Base-by-base conservation (phyloP, 2,113 vertebrate species). In the Chamaea fasciata region DNA sequence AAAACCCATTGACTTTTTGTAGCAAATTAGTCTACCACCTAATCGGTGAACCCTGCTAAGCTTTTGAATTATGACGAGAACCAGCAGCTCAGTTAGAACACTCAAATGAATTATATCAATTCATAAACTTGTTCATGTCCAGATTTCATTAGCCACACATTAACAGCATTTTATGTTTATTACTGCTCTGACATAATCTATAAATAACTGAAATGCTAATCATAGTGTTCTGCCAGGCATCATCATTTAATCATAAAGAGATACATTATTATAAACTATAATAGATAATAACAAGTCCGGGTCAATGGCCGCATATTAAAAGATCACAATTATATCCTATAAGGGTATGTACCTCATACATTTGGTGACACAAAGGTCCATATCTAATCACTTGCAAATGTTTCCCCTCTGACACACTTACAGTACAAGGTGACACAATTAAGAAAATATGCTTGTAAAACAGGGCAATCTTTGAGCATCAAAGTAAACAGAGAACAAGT, bases 91-190 rank as follows among this genome's bases (percentile, higher is more conserved):
- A 98, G 97, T 98, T 98, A 98, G 98, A 99, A 98, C 98, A 98
- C 98, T 98, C 98, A 98, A 92, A 98, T 99, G 98, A 99, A 99
- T 99, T 99, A 99, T 99, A 99, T 98, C 98, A 98, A 99, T 99
- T 99, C 98, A 98, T 98, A 99, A 99, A 99, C 98, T 99, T 99
- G 98, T 98, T 98, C 98, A 98, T 99, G 99, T 99, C 99, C 98
- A 98, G 98, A 99, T 99, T 99, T 99, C 98, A 99, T 99, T 99
- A 99, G 99, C 98, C 94, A 98, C 98, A 98, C 99, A 99, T 99
- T 99, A 99, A 99, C 98, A 98, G 98, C 98, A 98, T 98, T 98
- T 99, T 98, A 99, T 99, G 99, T 99, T 99, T 99, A 99, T 99
- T 99, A 98, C 98, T 97, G 98, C 97, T 98, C 98, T 98, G 99